A percentile compares a stretch with the other conserved stretches of the same genome.
Evolutionary conservation across 1,140 invertebrate genomes (phyloP).

Genomic region (Drosophila kanapiae): DNA sequence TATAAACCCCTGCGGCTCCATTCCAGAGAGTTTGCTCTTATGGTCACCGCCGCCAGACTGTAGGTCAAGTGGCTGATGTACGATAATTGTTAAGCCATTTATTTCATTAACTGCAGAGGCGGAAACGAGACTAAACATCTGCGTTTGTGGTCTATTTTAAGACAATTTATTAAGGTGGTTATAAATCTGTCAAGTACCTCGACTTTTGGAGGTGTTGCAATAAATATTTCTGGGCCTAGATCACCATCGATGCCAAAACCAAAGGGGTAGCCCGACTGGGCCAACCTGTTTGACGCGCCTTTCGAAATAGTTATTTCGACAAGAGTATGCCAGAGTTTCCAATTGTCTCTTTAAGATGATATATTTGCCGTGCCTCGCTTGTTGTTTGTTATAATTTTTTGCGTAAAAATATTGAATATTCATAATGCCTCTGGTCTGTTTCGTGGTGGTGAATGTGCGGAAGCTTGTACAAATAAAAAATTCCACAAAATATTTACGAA

Average conservation of each 20-base stretch:
- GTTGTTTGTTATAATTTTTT: constrained; percentile 57
- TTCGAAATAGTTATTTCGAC: constrained; percentile 20
- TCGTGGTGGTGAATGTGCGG: constrained; percentile 71
- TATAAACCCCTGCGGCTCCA: constrained; percentile 2
- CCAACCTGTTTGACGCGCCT: background rate
- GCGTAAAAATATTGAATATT: constrained; percentile 78
- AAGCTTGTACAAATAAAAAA: constrained; percentile 58
- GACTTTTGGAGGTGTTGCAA: constrained; percentile 35
- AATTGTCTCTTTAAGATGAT: constrained; percentile 33
- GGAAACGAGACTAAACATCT: constrained; percentile 62
- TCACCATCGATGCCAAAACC: background rate
- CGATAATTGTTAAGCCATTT: constrained; percentile 55
- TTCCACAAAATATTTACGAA: constrained; percentile 67
- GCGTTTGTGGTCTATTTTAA: constrained; percentile 52
- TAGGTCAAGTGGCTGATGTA: constrained; percentile 55
- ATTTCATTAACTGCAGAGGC: constrained; percentile 63
- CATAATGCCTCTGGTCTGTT: constrained; percentile 46
- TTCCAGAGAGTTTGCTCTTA: constrained; percentile 10
- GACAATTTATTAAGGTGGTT: constrained; percentile 72
- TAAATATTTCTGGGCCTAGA: constrained; percentile 49
- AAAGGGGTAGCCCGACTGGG: constrained; percentile 10
- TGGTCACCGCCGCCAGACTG: background rate
- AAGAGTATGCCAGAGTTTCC: constrained; percentile 34
- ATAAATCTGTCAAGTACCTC: constrained; percentile 69
- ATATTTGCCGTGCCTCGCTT: constrained; percentile 38